Base-by-base conservation (phyloP, 1,140 invertebrate genomes). In the Orchestia grillus region DNA sequence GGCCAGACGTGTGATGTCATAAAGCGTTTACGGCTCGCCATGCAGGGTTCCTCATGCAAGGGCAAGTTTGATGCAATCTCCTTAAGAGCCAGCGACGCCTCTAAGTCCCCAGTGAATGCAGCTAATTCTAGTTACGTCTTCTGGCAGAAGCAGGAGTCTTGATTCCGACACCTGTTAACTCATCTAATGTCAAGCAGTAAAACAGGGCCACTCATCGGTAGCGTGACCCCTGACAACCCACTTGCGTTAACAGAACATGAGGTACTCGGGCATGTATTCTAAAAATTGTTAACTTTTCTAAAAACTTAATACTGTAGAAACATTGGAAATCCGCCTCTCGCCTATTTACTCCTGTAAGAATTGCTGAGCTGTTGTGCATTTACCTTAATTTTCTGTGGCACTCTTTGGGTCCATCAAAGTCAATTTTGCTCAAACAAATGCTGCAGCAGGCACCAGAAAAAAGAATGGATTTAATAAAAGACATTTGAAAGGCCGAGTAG, bases 1-100 rank as follows among this genome's bases (percentile, higher is more conserved):
- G 28, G 62, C 62, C 62, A 77, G 62, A 77, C n/a, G n/a, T n/a
- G n/a, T n/a, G 36, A 77, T 77, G 62, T 77, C 62, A 77, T 77
- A 77, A 77, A 77, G 62, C 62, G 62, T 36, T 77, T 77, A 77
- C 62, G 36, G 28, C 62, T 77, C 62, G 1, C 36, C 62, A 77
- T 23, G 62, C 62, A 77, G 36, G 28, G 88, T 16, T 42, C 3
- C 88, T 42, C 88, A 91, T 91, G 41, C 88, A 91, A 91, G 42
- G 88, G 8, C n/a, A 91, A 91, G 88, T 91, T 91, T 91, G 42
- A 28, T 42, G 88, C 41, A 91, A 91, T 91, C 88, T 91, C 23
- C 88, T 91, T 41, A 43, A 91, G 88, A 91, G 88, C 19, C 88
- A 42, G 44, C 41, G 42, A 42, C 41, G 88, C 41, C 88, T 91